Percentiles rank a stretch among this genome's conserved stretches.
phyloP scores from a whole-genome alignment of 30 jellyfish, hydroid and myxozoan species.

The Aurelia aurita region DNA sequence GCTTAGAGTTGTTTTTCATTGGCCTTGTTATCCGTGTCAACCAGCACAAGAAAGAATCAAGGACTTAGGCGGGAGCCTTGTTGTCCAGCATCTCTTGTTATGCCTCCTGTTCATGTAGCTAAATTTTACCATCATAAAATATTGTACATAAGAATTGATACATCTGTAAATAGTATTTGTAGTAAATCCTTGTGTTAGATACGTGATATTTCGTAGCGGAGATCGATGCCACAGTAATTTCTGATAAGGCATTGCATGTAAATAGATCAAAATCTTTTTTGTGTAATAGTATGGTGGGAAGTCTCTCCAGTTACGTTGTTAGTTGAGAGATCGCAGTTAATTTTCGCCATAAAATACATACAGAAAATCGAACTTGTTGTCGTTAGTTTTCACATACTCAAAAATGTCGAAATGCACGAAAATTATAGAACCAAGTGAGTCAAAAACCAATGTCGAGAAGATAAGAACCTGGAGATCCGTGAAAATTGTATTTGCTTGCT shows the following conservation, averaged over 20 bases:
- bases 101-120: not conserved
- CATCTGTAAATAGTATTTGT: conserved; percentile 54
- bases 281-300: conserved; percentile 21
- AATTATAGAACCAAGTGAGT: too few species aligned
- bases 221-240: not conserved
- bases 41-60: too few species aligned
- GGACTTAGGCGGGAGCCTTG: too few species aligned
- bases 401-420: too few species aligned
- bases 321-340: conserved; percentile 30
- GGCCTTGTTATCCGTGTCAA: too few species aligned
- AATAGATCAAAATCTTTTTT: conserved; percentile 22
- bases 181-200: conserved; percentile 47
- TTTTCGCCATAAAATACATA: conserved; percentile 28
- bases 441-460: too few species aligned
- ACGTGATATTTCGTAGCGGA: not conserved
- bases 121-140: not conserved
- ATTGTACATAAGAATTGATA: conserved; percentile 42
- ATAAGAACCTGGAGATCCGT: too few species aligned
- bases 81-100: too few species aligned
- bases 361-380: conserved; percentile 1
- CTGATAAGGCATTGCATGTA: conserved; percentile 18
- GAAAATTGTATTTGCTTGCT: too few species aligned
- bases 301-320: not conserved
- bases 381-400: too few species aligned
- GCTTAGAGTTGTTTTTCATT: too few species aligned